Percentiles rank a stretch among this genome's conserved stretches.
phyloP scores from a whole-genome alignment of 1,140 invertebrate genomes.

The Meloidogyne hapla region DNA sequence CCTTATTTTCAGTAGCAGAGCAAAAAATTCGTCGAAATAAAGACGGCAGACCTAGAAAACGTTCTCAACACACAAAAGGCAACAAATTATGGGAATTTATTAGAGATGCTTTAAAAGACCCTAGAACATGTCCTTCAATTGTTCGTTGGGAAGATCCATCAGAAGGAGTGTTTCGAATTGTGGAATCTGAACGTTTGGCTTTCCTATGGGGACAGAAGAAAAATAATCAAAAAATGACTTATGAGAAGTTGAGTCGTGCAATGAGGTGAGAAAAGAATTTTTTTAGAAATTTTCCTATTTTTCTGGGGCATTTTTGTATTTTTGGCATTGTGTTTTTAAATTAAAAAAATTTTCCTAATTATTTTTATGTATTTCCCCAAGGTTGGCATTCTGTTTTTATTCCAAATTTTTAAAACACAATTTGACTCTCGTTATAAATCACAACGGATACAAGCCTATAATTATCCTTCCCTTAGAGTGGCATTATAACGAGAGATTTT shows the following conservation, averaged over 20 bases:
- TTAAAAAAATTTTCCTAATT: no score
- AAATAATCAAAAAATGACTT: constrained; percentile 85
- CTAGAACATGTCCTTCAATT: constrained; percentile 73
- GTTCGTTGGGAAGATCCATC: constrained; percentile 78
- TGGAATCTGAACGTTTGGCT: constrained; percentile 65
- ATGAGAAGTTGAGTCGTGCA: constrained; percentile 85
- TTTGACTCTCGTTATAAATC: no score
- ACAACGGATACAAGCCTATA: no score
- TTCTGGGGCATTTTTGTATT: no score
- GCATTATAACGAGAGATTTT: no score
- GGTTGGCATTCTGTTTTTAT: no score
- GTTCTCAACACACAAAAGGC: constrained; percentile 66
- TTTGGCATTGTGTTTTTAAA: no score
- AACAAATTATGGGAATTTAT: constrained; percentile 79
- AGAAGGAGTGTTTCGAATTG: constrained; percentile 82
- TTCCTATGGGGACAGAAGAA: constrained; percentile 79
- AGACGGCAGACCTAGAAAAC: constrained; percentile 60
- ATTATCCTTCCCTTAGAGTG: no score
- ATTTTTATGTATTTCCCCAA: no score
- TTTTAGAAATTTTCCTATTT: background rate
- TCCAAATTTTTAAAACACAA: no score
- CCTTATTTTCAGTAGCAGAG: constrained; percentile 14
- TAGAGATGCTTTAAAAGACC: constrained; percentile 75
- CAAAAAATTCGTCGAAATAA: constrained; percentile 56
- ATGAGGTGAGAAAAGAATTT: constrained; percentile 73